Conservation (phyloP, 1,140 invertebrate species). For the Adoxophyes honmai region DNA sequence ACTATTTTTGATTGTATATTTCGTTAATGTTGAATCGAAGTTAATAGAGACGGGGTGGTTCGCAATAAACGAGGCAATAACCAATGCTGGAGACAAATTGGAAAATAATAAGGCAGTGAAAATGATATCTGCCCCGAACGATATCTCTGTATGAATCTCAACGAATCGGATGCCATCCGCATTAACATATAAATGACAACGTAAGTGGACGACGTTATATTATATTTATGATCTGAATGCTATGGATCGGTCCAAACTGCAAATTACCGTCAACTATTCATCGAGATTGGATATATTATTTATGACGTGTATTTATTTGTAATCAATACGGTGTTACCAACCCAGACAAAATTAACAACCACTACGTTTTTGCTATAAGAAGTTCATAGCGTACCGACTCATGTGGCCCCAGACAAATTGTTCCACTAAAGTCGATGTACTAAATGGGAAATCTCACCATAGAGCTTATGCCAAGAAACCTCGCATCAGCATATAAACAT, state of each 20-base stretch:
- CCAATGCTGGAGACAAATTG: conserved; percentile 72
- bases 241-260: conserved; percentile 26
- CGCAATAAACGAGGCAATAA: conserved; percentile 66
- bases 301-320: conserved; percentile 1
- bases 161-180: conserved; percentile 50
- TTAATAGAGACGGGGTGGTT: conserved; percentile 44
- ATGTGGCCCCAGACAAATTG: too few relatives aligned
- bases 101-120: conserved; percentile 76
- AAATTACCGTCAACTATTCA: conserved; percentile 1
- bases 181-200: conserved; percentile 76
- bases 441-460: conserved; percentile 21
- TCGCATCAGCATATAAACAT: conserved; percentile 65
- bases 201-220: conserved; percentile 67
- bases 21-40: conserved; percentile 12
- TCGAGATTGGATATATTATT: conserved; percentile 20
- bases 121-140: conserved; percentile 70
- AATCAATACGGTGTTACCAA: not conserved
- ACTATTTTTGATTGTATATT: not conserved
- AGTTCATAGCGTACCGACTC: too few relatives aligned
- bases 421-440: not conserved
- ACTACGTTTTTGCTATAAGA: too few relatives aligned
- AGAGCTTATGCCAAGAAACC: conserved; percentile 54
- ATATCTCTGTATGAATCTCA: conserved; percentile 69
- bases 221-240: conserved; percentile 35
- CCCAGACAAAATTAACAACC: not conserved